Evolutionary conservation across 2,113 vertebrate species (phyloP), one percentile per base, ranked within the genome.

Genomic region (Percina caprodes): DNA sequence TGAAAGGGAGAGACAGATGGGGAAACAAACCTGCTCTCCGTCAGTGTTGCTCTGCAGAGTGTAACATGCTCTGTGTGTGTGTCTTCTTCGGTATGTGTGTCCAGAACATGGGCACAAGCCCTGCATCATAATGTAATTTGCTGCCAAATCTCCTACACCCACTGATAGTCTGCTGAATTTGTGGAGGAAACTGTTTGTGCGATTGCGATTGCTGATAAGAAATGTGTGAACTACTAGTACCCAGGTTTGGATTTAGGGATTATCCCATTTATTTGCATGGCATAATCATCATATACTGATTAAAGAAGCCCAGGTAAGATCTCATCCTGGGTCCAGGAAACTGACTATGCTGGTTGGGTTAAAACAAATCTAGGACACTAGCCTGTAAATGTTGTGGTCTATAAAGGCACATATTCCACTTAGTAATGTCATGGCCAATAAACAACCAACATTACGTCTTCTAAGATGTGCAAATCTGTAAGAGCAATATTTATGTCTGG

Each of bases 1-100:
- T 84, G 86, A 77, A 62, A 87, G 76, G 26, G 35, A 82, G 75
- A 84, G 84, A 91, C 92, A 93, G 91, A 92, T 92, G 89, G 90
- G 90, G 80, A 91, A 84, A 77, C 86, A 90, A 88, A 93, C 88
- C 89, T 82, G 68, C 86, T 85, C 67, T 79, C 86, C 19, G 69
- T 87, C 85, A 85, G 76, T 82, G 83, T 84, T 90, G 86, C 83
- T 89, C 77, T 88, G 82, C 58, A 77, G 83, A 86, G 65, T 91
- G 89, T 74, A 77, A 89, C 87, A 85, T 83, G 48, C 77, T 84
- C 45, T 74, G 59, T 82, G 82, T 82, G 74, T 84, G 69, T 62
- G 61, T 65, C 7, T 66, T 42, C 62, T 55, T 69, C 16, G 5
- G 70, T 60, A 69, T 83, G 85, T 82, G 79, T 84, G 86, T 86